Percentiles rank a stretch among this genome's conserved stretches.
Conservation (phyloP, 2,888 invertebrate species). For the Dynastes grantii region DNA sequence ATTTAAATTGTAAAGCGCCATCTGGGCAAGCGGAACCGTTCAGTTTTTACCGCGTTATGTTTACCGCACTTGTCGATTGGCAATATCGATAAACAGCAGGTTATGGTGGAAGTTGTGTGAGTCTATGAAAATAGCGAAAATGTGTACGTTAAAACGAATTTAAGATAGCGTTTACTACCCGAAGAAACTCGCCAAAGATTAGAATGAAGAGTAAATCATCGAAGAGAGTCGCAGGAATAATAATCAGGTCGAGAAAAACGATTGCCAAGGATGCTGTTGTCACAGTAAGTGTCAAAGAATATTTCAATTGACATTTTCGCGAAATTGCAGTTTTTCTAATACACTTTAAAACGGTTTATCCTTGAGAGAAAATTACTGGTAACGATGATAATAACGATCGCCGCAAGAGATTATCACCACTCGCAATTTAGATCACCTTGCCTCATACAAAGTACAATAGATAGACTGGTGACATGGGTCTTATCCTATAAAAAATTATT, state of each 20-base stretch:
- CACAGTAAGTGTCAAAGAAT: constrained; percentile 76
- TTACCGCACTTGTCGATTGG: constrained; percentile 44
- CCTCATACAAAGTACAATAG: not conserved
- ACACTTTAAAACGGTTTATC: constrained; percentile 31
- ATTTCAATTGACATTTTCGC: constrained; percentile 44
- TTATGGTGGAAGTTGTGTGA: constrained; percentile 51
- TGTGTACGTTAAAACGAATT: constrained; percentile 42
- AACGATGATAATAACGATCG: constrained; percentile 31
- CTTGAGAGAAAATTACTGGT: constrained; percentile 42
- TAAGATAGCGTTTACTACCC: constrained; percentile 35
- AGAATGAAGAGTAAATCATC: constrained; percentile 83
- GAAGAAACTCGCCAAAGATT: constrained; percentile 9
- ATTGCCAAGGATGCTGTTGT: constrained; percentile 92
- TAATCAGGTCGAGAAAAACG: constrained; percentile 88
- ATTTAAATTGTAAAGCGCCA: constrained; percentile 1
- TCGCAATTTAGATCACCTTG: constrained; percentile 3
- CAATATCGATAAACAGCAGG: constrained; percentile 48
- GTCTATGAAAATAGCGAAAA: constrained; percentile 47
- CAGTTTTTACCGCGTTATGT: not conserved
- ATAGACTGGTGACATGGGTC: constrained; percentile 9
- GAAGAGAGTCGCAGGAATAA: constrained; percentile 90
- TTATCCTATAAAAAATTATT: not conserved
- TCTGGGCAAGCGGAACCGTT: not conserved
- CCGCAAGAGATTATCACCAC: not conserved
- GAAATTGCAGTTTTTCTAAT: constrained; percentile 37